Conservation (phyloP, 2,113 vertebrate species). For the Dipodomys stephensi region DNA sequence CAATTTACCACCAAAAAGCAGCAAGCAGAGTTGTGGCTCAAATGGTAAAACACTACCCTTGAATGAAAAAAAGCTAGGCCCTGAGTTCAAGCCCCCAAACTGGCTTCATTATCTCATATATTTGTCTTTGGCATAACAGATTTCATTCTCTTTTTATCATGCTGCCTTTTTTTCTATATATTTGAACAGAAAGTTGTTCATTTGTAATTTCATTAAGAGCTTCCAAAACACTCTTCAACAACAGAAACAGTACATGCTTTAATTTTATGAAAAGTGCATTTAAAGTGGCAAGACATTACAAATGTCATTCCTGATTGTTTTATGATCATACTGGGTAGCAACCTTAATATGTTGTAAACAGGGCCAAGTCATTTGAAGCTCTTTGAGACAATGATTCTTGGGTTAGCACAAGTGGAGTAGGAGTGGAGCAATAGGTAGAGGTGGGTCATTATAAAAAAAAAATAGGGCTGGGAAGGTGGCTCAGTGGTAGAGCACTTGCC, state of each 20-base stretch:
- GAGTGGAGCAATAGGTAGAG: not conserved
- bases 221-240: not conserved
- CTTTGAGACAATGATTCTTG: not conserved
- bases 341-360: not conserved
- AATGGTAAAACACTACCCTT: no score
- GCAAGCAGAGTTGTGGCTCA: no score
- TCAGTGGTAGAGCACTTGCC: no score
- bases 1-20: no score
- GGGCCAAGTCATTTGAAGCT: not conserved
- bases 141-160: conserved; percentile 53
- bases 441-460: not conserved
- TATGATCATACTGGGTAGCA: not conserved
- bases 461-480: no score
- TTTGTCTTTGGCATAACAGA: not conserved
- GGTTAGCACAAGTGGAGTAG: not conserved
- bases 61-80: no score
- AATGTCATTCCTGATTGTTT: not conserved
- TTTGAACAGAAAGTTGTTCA: conserved; percentile 42
- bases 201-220: conserved; percentile 51
- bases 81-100: no score
- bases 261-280: not conserved
- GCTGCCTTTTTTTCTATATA: conserved; percentile 53
- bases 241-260: not conserved
- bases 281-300: not conserved
- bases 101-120: no score